These are phyloP conservation scores for Recurvirostra avosetta DNA, from an alignment of 2,113 vertebrate species.

Conservation along the genomic window DNA sequence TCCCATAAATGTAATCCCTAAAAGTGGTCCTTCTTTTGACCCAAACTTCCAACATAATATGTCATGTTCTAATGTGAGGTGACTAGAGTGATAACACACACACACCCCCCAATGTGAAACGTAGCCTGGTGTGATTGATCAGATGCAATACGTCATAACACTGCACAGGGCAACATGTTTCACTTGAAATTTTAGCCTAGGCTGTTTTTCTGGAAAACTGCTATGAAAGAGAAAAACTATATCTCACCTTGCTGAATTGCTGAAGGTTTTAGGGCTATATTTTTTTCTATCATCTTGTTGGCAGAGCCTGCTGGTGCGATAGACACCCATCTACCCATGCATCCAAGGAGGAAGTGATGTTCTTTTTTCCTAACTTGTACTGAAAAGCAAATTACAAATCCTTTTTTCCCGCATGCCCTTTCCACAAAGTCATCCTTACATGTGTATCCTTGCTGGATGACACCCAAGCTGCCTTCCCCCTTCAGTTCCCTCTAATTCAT, in stretches of 20 bases:
- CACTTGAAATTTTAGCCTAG: neutral
- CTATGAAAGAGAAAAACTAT: neutral
- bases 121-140: neutral
- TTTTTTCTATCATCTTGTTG: neutral
- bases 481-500: slow-evolving; percentile 33
- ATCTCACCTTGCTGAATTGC: neutral
- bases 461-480: neutral
- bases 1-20: neutral
- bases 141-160: neutral
- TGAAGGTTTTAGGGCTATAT: neutral
- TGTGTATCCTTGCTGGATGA: neutral
- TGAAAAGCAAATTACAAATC: neutral
- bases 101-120: neutral
- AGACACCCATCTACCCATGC: neutral
- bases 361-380: neutral
- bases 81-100: neutral
- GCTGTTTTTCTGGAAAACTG: neutral
- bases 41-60: neutral
- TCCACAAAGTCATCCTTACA: neutral
- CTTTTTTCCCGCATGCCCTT: neutral
- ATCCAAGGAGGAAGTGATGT: neutral
- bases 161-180: neutral
- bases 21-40: neutral
- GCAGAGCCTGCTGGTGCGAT: neutral
- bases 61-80: neutral